A percentile compares a stretch with the other conserved stretches of the same genome.
These are phyloP conservation scores for Hemistola chrysoprasaria DNA, from an alignment of 2,888 invertebrate species.

Conservation along the genomic window DNA sequence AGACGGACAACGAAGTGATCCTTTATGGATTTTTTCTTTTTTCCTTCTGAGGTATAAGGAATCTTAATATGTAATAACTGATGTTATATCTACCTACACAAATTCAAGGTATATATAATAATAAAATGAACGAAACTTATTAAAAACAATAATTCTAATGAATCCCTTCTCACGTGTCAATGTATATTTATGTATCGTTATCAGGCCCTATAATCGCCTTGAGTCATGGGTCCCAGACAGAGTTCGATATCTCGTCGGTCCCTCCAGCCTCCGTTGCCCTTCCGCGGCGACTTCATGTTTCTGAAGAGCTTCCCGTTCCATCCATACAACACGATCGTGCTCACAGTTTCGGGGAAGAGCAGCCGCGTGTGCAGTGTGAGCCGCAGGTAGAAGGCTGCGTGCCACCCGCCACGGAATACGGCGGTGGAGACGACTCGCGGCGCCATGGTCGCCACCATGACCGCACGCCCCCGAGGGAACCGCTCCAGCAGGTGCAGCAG, in stretches of 20 bases:
- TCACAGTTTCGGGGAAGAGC: conserved; percentile 39
- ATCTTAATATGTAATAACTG: no score
- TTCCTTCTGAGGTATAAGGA: no score
- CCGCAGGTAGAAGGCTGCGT: conserved; percentile 17
- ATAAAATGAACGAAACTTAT: no score
- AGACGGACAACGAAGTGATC: no score
- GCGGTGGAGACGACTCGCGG: conserved; percentile 43
- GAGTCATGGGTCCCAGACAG: conserved; percentile 48
- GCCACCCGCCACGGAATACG: conserved; percentile 24
- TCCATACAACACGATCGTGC: conserved; percentile 35
- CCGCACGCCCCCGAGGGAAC: conserved; percentile 30
- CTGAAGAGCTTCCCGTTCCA: conserved; percentile 30
- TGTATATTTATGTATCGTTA: no score
- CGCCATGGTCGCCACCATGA: conserved; percentile 38
- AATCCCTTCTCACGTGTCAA: no score
- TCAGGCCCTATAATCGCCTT: no score
- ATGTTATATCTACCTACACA: no score
- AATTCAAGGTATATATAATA: no score
- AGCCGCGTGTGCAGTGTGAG: conserved; percentile 8
- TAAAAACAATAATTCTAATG: no score
- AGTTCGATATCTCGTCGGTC: conserved; percentile 48
- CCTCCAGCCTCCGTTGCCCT: conserved; percentile 48
- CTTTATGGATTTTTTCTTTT: no score
- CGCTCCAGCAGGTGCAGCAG: conserved; percentile 37
- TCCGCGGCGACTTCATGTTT: conserved; percentile 22